Evolutionary conservation across 2,888 invertebrate genomes (phyloP).

Genomic region (Drosophila affinis): DNA sequence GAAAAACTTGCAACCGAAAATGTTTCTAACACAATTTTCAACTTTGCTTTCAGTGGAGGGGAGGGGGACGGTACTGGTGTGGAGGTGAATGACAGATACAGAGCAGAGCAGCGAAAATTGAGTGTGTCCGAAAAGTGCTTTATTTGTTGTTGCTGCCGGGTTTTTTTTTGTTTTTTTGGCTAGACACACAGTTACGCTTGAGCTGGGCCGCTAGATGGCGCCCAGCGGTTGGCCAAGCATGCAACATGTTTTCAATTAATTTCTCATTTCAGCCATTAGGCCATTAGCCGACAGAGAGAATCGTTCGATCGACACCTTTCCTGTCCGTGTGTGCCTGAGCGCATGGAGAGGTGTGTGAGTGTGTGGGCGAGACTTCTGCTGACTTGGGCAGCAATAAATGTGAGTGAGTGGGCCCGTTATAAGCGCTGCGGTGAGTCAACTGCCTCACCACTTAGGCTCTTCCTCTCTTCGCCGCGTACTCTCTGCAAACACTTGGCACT

Average conservation of each 20-base stretch:
- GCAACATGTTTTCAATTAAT: conserved; percentile 51
- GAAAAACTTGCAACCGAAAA: conserved; percentile 23
- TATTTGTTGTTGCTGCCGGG: conserved; percentile 27
- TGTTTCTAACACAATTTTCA: conserved; percentile 33
- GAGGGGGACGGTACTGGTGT: not conserved
- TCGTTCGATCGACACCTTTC: conserved; percentile 53
- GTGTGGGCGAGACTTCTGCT: conserved; percentile 19
- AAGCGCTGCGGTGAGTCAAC: conserved; percentile 64
- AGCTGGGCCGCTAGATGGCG: conserved; percentile 55
- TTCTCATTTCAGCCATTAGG: conserved; percentile 15
- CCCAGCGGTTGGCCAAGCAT: conserved; percentile 25
- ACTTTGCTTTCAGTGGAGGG: conserved; percentile 22
- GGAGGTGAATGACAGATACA: conserved; percentile 11
- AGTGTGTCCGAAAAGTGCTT: conserved; percentile 30
- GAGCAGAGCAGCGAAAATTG: conserved; percentile 30
- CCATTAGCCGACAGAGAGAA: conserved; percentile 12
- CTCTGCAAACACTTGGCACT: conserved; percentile 11
- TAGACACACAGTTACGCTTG: conserved; percentile 55
- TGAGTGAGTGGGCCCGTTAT: conserved; percentile 62
- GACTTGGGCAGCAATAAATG: conserved; percentile 51
- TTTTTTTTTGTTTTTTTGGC: conserved; percentile 44
- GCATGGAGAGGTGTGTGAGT: conserved; percentile 38
- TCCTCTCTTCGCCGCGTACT: conserved; percentile 18
- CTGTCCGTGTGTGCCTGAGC: conserved; percentile 7
- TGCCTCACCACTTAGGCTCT: not conserved